These are phyloP conservation scores for Megalopta genalis DNA, from an alignment of 1,140 invertebrate genomes.

Conservation along the genomic window DNA sequence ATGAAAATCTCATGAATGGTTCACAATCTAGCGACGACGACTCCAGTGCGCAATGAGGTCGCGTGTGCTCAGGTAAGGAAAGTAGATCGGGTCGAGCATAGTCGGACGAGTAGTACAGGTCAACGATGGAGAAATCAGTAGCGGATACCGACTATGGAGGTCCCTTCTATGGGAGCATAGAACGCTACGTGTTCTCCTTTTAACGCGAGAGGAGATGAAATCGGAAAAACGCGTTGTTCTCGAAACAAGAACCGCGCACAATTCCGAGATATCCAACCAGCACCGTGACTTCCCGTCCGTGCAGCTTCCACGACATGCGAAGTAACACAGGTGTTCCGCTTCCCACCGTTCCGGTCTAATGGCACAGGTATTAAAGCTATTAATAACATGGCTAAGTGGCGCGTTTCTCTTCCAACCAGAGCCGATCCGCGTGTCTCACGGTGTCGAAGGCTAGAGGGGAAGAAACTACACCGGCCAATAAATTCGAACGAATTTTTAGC, in stretches of 20 bases:
- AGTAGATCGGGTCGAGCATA: no score
- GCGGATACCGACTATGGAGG: no score
- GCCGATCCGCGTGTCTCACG: background rate
- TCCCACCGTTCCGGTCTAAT: conserved; percentile 28
- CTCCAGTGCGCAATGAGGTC: no score
- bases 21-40: no score
- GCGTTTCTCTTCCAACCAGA: no score
- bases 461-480: background rate
- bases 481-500: no score
- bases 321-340: conserved; percentile 39
- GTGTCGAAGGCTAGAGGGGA: background rate
- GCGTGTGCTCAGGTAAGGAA: no score
- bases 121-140: no score
- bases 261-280: background rate
- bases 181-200: background rate
- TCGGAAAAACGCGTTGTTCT: background rate
- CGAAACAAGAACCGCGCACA: background rate
- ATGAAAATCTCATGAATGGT: no score
- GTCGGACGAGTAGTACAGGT: no score
- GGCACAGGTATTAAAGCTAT: conserved; percentile 38
- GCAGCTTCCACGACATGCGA: conserved; percentile 10
- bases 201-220: background rate
- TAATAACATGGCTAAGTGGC: conserved; percentile 27
- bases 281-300: conserved; percentile 8
- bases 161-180: background rate